Percentiles rank a stretch among this genome's conserved stretches.
These are phyloP conservation scores for Typhlichthys eigenmanni DNA, from an alignment of 2,797 vertebrate genomes.

Conservation along the genomic window DNA sequence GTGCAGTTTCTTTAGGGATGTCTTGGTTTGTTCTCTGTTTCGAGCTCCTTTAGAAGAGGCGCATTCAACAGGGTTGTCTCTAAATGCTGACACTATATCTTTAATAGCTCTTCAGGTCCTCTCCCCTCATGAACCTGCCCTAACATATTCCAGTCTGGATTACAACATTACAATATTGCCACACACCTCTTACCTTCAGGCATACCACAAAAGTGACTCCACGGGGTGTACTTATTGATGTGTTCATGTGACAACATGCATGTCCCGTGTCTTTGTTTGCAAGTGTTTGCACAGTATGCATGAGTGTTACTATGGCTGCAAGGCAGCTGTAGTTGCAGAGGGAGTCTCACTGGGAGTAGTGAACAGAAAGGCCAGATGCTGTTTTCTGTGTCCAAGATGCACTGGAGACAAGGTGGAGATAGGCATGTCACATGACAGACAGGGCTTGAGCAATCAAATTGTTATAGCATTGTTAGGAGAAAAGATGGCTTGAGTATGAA, in stretches of 20 bases:
- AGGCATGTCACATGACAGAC: conserved; percentile 14
- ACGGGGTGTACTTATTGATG: conserved; percentile 14
- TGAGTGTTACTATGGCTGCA: conserved; percentile 57
- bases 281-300: conserved; percentile 42
- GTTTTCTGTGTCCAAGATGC: conserved; percentile 44
- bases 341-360: conserved; percentile 26
- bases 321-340: conserved; percentile 48
- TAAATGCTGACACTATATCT: conserved; percentile 27
- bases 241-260: conserved; percentile 7
- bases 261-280: conserved; percentile 19
- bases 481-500: background rate
- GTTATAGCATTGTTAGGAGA: background rate
- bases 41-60: conserved; percentile 24
- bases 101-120: conserved; percentile 34
- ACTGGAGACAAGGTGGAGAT: conserved; percentile 13
- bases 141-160: conserved; percentile 61
- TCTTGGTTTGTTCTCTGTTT: too few species aligned
- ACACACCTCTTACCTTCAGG: conserved; percentile 30
- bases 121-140: conserved; percentile 55
- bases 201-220: conserved; percentile 67
- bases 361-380: conserved; percentile 59
- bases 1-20: too few species aligned
- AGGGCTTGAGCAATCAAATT: background rate
- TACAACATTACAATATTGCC: conserved; percentile 22
- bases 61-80: conserved; percentile 34